phyloP scores from a whole-genome alignment of 2,113 vertebrate genomes.

The Daphoenositta chrysoptera region DNA sequence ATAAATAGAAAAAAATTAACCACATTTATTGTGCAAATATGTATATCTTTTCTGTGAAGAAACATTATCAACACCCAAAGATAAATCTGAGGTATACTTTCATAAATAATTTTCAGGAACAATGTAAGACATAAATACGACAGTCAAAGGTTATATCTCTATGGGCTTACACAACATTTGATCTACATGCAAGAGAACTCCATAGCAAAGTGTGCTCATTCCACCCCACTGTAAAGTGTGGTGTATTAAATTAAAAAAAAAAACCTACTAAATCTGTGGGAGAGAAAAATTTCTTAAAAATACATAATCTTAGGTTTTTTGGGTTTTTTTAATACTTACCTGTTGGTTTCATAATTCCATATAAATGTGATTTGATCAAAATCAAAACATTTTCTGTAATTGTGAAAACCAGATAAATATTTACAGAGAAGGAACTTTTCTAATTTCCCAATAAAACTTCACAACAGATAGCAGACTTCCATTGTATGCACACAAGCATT shows the following conservation, averaged over 20 bases:
- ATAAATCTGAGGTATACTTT: not conserved
- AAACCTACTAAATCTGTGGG: rapidly evolving
- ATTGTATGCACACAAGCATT: not conserved
- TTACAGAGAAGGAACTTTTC: not conserved
- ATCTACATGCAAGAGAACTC: not conserved
- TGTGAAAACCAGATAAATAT: not conserved
- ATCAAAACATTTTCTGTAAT: not conserved
- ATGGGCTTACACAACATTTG: not conserved
- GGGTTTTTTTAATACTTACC: not conserved
- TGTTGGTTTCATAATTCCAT: not conserved
- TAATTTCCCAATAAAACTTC: not conserved
- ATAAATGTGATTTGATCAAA: not conserved
- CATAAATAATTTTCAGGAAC: not conserved
- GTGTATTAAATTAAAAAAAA: not conserved
- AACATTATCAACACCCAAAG: not conserved
- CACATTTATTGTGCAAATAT: not conserved
- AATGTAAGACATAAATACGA: not conserved
- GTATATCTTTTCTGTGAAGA: not conserved
- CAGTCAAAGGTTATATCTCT: not conserved
- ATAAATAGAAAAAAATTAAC: not conserved
- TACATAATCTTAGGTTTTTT: rapidly evolving
- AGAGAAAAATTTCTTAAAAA: not conserved
- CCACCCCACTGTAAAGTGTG: not conserved
- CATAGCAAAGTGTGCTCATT: not conserved
- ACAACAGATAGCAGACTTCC: not conserved